phyloP scores from a whole-genome alignment of 2,113 vertebrate species.

The Silurus asotus region DNA sequence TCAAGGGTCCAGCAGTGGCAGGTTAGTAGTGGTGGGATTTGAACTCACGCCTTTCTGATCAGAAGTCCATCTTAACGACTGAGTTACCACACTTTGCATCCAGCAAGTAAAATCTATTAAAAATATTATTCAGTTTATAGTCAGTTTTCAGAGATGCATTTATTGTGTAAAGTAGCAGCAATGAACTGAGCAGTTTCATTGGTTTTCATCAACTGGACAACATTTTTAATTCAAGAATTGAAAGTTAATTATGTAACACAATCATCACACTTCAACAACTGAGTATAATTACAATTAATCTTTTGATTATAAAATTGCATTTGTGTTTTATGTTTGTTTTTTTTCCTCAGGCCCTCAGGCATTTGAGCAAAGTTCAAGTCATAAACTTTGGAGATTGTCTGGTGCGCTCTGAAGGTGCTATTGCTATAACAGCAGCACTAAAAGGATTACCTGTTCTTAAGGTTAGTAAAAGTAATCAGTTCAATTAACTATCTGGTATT shows the following conservation, averaged over 20 bases:
- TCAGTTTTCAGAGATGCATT: neutral
- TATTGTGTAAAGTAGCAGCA: neutral
- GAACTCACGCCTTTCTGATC: no score
- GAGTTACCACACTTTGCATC: neutral
- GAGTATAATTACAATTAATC: neutral
- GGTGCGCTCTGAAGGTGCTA: slow-evolving; percentile 88
- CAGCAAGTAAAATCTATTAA: neutral
- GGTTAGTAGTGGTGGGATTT: no score
- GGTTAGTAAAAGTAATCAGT: slow-evolving; percentile 66
- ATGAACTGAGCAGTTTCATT: neutral
- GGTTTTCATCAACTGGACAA: neutral
- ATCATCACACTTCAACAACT: neutral
- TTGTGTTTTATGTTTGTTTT: slow-evolving; percentile 23
- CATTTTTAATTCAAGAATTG: neutral
- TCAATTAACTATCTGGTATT: neutral
- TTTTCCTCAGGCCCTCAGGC: slow-evolving; percentile 79
- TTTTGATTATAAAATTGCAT: neutral
- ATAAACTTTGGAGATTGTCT: slow-evolving; percentile 98
- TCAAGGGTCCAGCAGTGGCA: no score
- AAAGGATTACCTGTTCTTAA: slow-evolving; percentile 87
- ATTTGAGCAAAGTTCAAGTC: slow-evolving; percentile 82
- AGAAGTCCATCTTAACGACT: no score
- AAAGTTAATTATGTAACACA: neutral
- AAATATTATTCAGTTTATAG: no score
- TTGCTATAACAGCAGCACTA: slow-evolving; percentile 84